Conservation (phyloP, 2,797 vertebrate species). For the Sebastes hubbsi region DNA sequence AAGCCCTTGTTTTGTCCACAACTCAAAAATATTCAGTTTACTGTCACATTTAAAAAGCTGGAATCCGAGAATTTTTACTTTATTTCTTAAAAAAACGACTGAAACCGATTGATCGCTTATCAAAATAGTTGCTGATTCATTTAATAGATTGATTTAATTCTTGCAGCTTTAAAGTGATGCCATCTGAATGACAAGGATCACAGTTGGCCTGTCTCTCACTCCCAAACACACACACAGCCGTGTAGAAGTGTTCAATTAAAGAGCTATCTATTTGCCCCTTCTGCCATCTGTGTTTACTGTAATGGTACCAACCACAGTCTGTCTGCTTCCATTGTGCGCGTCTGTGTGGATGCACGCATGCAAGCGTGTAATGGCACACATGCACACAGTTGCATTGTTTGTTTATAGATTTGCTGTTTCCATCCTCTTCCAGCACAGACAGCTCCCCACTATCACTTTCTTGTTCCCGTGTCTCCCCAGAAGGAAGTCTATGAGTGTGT, state of each 20-base stretch:
- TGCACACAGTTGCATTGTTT: conserved; percentile 71
- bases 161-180: not conserved
- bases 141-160: no score
- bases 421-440: conserved; percentile 51
- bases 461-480: conserved; percentile 57
- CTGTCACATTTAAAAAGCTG: no score
- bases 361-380: conserved; percentile 46
- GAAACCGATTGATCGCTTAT: no score
- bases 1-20: no score
- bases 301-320: conserved; percentile 76
- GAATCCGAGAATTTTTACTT: no score
- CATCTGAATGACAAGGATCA: conserved; percentile 29
- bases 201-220: conserved; percentile 2
- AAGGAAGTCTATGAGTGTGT: conserved; percentile 63
- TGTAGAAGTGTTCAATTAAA: conserved; percentile 57
- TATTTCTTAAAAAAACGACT: no score
- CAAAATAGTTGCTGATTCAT: no score
- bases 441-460: conserved; percentile 45
- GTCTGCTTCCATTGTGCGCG: conserved; percentile 58
- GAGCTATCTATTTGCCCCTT: conserved; percentile 46
- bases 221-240: conserved; percentile 4
- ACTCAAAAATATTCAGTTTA: no score
- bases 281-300: conserved; percentile 72
- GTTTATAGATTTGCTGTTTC: conserved; percentile 44
- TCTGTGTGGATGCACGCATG: conserved; percentile 49